Evolutionary conservation across 1,140 invertebrate species (phyloP).

Genomic region (Melipona quadrifasciata): DNA sequence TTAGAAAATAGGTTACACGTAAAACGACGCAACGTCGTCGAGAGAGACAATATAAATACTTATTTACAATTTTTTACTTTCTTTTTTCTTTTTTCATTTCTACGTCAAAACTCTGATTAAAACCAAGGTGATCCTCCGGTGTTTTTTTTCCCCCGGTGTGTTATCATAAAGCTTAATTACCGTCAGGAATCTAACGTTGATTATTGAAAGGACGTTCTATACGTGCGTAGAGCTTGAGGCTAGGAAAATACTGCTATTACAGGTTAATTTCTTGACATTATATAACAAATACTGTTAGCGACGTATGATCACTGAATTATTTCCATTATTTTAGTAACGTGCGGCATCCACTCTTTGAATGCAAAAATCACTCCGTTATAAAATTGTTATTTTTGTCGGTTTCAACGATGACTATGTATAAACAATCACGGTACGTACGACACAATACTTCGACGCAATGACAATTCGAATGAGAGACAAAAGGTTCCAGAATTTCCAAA

Average conservation of each 20-base stretch:
- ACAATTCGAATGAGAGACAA: background rate
- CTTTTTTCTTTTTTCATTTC: conserved; percentile 7
- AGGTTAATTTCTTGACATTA: conserved; percentile 32
- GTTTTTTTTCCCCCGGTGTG: background rate
- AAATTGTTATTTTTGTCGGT: background rate
- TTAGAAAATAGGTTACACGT: conserved; percentile 21
- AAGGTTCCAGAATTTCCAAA: background rate
- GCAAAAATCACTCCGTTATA: background rate
- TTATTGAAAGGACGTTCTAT: conserved; percentile 22
- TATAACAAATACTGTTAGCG: conserved; percentile 57
- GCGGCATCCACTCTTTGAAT: background rate
- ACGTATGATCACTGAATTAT: conserved; percentile 37
- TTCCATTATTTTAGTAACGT: conserved; percentile 25
- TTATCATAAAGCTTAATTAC: conserved; percentile 40
- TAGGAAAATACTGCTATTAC: conserved; percentile 53
- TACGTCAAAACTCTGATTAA: conserved; percentile 14
- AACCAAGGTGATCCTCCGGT: background rate
- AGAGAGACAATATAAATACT: conserved; percentile 44
- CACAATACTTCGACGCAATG: background rate
- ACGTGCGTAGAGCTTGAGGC: conserved; percentile 1
- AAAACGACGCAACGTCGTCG: background rate
- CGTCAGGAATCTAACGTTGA: conserved; percentile 25
- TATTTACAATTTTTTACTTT: conserved; percentile 55
- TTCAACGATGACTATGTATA: background rate
- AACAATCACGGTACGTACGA: background rate